Evolutionary conservation across 2,113 vertebrate genomes (phyloP), one percentile per base, ranked within the genome.

Genomic region (Gymnorhina tibicen): DNA sequence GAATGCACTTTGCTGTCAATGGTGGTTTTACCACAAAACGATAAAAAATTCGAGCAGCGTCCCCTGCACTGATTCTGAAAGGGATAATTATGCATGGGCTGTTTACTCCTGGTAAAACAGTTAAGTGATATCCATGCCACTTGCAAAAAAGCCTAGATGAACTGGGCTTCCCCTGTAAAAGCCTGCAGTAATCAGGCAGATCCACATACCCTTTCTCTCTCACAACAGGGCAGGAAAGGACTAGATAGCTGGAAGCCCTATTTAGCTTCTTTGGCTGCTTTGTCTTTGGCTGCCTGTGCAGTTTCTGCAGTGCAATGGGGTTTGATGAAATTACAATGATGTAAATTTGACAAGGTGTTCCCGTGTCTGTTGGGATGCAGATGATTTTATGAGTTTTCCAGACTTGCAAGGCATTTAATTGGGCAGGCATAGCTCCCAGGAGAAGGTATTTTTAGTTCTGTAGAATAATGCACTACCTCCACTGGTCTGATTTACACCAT

Each of bases 11-110:
- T 4, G 35, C 28, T 39, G 20, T 8, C 28, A 22, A 1, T 1
- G 5, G 32, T 6, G 26, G 21, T 8, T 50, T 72, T 41, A 26
- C 33, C 7, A 17, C 8, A 17, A 44, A 62, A n/a, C 12, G 7
- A 5, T 24, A 8, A 56, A 66, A 67, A 62, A 11, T 7, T 3
- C 3, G 32, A 76, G 17, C 1, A 0, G 13, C 0, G 1, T 24
- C 20, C 42, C 19, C n/a, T 35, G 14, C 22, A 17, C 13, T 15
- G 32, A 42, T 4, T 37, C 47, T 72, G 37, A 18, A 62, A 42
- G 19, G n/a, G 30, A 28, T 26, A 24, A 41, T 58, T 76, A 39
- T 10, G 9, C 30, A 18, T 3, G 13, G 15, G 14, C n/a, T n/a
- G 30, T 35, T 78, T 59, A 35, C 4, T 56, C 22, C 18, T 68